These are phyloP conservation scores for Myiotriccus ornatus DNA, from an alignment of 2,797 vertebrate genomes.

Conservation along the genomic window DNA sequence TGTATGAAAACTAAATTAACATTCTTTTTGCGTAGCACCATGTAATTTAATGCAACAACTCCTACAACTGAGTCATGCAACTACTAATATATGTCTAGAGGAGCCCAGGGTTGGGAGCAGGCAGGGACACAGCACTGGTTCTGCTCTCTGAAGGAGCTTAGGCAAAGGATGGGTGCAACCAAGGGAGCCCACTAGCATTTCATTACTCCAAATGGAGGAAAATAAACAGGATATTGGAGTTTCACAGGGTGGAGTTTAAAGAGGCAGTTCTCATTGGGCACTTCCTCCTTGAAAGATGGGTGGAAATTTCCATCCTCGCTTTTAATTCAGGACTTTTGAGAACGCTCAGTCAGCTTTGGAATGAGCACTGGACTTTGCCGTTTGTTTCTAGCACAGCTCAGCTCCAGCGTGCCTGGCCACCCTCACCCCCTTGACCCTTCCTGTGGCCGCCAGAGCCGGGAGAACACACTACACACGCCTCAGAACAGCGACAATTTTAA, in stretches of 20 bases:
- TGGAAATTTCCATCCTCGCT: background rate
- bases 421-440: fast-evolving
- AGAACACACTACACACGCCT: fast-evolving
- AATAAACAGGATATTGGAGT: background rate
- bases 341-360: fast-evolving
- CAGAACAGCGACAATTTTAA: background rate
- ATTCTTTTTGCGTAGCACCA: conserved; percentile 72
- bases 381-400: background rate
- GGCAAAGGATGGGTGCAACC: background rate
- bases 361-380: background rate
- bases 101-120: background rate
- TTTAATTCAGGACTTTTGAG: background rate
- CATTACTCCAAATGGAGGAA: background rate
- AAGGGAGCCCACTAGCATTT: background rate
- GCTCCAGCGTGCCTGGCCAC: background rate
- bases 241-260: background rate
- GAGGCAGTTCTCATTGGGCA: background rate
- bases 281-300: background rate
- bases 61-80: conserved; percentile 59
- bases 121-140: background rate
- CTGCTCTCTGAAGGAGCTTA: background rate
- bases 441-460: background rate
- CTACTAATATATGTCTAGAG: background rate
- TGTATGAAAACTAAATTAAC: conserved; percentile 75
- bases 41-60: conserved; percentile 78